Conservation (phyloP, 1,140 invertebrate genomes). For the Neodiprion fabricii region DNA sequence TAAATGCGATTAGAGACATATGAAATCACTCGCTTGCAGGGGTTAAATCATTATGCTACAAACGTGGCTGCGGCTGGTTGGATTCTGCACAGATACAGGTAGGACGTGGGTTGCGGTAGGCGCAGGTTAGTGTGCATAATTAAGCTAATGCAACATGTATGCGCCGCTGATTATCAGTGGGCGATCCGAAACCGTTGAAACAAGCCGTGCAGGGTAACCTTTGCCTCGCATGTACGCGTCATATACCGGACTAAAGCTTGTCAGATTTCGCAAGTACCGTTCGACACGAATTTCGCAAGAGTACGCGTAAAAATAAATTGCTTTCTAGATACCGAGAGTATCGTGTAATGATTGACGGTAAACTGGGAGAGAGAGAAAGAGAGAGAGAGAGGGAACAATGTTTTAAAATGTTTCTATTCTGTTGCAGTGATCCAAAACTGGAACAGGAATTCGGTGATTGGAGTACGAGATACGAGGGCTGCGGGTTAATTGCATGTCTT, state of each 20-base stretch:
- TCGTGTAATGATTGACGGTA: too few relatives aligned
- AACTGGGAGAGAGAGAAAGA: not conserved
- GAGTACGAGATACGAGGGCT: not conserved
- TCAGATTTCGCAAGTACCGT: constrained; percentile 7
- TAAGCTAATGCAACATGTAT: too few relatives aligned
- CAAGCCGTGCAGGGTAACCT: not conserved
- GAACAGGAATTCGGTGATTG: not conserved
- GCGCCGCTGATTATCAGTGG: too few relatives aligned
- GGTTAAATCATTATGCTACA: too few relatives aligned
- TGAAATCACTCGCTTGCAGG: too few relatives aligned
- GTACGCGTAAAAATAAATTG: not conserved
- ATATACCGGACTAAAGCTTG: not conserved
- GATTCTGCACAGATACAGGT: too few relatives aligned
- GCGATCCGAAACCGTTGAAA: too few relatives aligned
- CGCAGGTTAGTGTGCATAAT: too few relatives aligned
- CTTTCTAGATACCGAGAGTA: not conserved
- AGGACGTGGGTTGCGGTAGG: too few relatives aligned
- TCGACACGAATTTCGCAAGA: constrained; percentile 4
- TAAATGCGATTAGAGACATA: too few relatives aligned
- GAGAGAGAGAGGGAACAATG: not conserved
- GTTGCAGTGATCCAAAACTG: not conserved
- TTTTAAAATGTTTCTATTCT: not conserved
- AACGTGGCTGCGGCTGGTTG: too few relatives aligned
- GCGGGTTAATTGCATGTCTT: not conserved
- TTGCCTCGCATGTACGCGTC: not conserved